phyloP scores from a whole-genome alignment of 2,113 vertebrate genomes.

The Chamaetylas fuelleborni region DNA sequence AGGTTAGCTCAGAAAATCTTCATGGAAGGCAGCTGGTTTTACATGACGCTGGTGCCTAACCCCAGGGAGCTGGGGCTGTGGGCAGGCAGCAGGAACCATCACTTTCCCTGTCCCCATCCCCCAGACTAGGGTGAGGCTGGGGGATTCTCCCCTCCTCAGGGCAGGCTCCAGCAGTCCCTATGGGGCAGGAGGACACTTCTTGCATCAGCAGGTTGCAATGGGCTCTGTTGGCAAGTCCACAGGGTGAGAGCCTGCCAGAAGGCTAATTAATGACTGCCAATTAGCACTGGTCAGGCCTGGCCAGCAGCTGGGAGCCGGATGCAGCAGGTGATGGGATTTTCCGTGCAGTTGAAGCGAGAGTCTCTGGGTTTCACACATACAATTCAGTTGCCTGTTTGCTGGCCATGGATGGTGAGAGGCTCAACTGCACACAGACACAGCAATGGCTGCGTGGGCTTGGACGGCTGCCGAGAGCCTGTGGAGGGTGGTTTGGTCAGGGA shows the following conservation, averaged over 20 bases:
- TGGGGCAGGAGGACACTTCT: not conserved
- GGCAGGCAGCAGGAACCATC: not conserved
- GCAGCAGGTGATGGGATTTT: not conserved
- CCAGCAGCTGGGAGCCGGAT: not conserved
- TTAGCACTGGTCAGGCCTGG: not conserved
- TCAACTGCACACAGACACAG: not conserved
- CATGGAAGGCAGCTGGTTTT: not conserved
- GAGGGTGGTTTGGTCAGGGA: not conserved
- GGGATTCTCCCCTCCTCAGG: not conserved
- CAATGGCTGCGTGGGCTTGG: accelerated
- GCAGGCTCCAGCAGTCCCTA: accelerated
- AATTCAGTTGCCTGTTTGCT: not conserved
- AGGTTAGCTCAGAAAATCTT: not conserved
- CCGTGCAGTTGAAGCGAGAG: not conserved
- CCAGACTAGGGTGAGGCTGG: accelerated
- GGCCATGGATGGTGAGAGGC: not conserved
- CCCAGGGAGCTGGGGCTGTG: not conserved
- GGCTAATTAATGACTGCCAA: constrained; percentile 7
- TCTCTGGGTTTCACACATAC: not conserved
- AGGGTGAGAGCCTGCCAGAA: not conserved
- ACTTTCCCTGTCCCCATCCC: not conserved
- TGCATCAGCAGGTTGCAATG: not conserved
- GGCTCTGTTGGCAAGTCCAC: not conserved
- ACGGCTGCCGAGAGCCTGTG: not conserved
- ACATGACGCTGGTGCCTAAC: accelerated